Base-by-base conservation (phyloP, 2,888 invertebrate genomes). In the Eucera pruinosa region DNA sequence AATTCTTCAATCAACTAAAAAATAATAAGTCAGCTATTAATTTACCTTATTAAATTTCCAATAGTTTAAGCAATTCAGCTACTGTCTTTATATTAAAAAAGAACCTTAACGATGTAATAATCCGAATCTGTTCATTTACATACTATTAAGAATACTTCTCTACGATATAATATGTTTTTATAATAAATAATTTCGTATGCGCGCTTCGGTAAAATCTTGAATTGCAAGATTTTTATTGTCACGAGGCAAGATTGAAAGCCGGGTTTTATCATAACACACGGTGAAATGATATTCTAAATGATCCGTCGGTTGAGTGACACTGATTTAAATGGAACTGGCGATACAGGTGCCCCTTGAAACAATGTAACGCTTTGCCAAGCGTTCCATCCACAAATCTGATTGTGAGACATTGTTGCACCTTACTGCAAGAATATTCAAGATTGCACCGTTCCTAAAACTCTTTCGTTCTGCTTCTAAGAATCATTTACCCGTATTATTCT, bases 261-360 rank as follows among this genome's bases (percentile, higher is more conserved):
- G 2, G 5, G 48, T 7, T 48, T 18, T 47, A 30, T 18, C n/a
- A 1, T 15, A n/a, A 15, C 2, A n/a, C 11, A 27, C 25, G 2
- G 11, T 0, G 9, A 25, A n/a, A 3, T 13, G 15, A 36, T 15
- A 11, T 43, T 50, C 47, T 23, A 20, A 25, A 41, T 1, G 36
- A 36, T 23, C 55, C 39, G 23, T 15, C 6, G 4, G 30, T 41
- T 55, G 71, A 77, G 57, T 36, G 45, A 36, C 50, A 66, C 78
- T 62, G 71, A 66, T 70, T 67, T 69, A 78, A 66, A 77, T 67
- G 71, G 41, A 65, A 48, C 13, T 36, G 20, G 6, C 25, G 52
- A 39, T 27, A 47, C 78, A 55, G 70, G 50, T 70, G 66, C n/a
- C 33, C 9, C 30, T 23, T 45, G 48, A 64, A 57, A 78, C 78